phyloP scores from a whole-genome alignment of 2,888 invertebrate species.

The Lithophane semibrunnea region DNA sequence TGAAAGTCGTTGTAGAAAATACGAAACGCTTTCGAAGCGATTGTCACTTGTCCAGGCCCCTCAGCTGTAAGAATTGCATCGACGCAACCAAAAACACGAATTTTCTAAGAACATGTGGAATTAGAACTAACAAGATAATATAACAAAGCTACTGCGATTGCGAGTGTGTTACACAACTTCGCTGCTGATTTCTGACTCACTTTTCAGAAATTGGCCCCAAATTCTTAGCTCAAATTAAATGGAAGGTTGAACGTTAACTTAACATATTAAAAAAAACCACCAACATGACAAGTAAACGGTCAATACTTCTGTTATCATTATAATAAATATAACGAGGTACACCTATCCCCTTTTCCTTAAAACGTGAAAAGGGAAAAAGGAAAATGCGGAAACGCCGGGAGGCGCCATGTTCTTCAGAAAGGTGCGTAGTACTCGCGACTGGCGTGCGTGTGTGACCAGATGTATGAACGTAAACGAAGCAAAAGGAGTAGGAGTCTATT shows the following conservation, averaged over 20 bases:
- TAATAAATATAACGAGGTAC: background rate
- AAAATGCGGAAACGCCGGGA: too few relatives aligned
- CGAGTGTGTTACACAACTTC: background rate
- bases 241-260: background rate
- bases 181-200: background rate
- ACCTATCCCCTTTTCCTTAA: background rate
- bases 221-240: background rate
- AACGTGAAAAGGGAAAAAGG: constrained; percentile 2
- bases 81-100: background rate
- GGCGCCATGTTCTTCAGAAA: too few relatives aligned
- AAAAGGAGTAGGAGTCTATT: too few relatives aligned
- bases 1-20: too few relatives aligned
- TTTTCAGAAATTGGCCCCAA: background rate
- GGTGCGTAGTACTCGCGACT: too few relatives aligned
- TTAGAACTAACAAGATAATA: background rate
- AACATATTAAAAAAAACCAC: background rate
- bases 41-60: too few relatives aligned
- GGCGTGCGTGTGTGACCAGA: too few relatives aligned
- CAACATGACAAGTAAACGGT: background rate
- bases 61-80: too few relatives aligned
- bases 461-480: too few relatives aligned
- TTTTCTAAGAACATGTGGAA: background rate
- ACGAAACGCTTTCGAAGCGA: too few relatives aligned
- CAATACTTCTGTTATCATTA: background rate
- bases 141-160: background rate